These are phyloP conservation scores for Macrophya alboannulata DNA, from an alignment of 2,888 invertebrate genomes.

Conservation along the genomic window DNA sequence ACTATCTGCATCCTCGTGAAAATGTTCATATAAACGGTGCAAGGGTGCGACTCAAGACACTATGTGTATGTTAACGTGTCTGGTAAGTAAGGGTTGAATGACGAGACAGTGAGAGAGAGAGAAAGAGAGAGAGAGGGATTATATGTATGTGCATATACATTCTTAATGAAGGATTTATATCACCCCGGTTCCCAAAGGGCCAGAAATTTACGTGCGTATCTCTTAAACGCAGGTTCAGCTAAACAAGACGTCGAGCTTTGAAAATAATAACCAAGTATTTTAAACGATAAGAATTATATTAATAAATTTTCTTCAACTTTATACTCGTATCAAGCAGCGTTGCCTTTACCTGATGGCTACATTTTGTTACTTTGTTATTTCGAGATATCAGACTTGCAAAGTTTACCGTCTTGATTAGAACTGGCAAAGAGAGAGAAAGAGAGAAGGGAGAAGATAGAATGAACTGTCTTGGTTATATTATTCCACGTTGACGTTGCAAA, in stretches of 20 bases:
- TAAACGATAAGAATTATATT: neutral
- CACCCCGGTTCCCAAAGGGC: neutral
- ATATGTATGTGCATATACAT: neutral
- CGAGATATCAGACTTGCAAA: conserved; percentile 28
- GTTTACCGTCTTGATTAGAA: conserved; percentile 42
- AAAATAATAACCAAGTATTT: neutral
- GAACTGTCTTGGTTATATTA: neutral
- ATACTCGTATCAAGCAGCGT: neutral
- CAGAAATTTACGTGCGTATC: neutral
- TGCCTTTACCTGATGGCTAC: neutral
- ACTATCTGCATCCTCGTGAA: conserved; percentile 2
- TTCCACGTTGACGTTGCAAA: conserved; percentile 35
- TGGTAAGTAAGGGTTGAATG: neutral
- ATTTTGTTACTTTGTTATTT: conserved; percentile 22
- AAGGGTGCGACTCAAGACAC: neutral
- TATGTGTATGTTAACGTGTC: neutral
- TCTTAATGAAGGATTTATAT: neutral
- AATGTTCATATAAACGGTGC: neutral
- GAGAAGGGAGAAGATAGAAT: neutral
- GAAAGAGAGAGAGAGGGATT: neutral
- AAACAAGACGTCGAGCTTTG: neutral
- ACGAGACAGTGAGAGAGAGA: neutral
- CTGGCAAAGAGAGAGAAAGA: neutral
- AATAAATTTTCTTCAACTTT: conserved; percentile 13
- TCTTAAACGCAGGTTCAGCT: neutral